These are phyloP conservation scores for Entomobrya proxima DNA, from an alignment of 2,888 invertebrate genomes.

Conservation along the genomic window DNA sequence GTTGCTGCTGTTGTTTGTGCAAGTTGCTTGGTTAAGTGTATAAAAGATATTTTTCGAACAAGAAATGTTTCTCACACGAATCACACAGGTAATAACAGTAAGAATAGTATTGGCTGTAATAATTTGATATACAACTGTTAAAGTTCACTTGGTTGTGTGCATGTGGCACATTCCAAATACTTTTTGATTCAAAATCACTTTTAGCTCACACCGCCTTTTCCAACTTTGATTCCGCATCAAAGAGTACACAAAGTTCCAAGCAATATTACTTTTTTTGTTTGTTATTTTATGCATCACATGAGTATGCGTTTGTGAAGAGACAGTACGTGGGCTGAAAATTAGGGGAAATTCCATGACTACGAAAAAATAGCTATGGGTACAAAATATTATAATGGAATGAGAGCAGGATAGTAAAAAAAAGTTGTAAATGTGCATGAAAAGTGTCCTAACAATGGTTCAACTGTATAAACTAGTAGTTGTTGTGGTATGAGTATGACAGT, in stretches of 20 bases:
- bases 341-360: too few relatives aligned
- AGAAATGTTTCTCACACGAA: neutral
- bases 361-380: too few relatives aligned
- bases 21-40: neutral
- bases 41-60: neutral
- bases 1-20: constrained; percentile 17
- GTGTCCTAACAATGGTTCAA: too few relatives aligned
- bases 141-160: neutral
- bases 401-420: too few relatives aligned
- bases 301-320: too few relatives aligned
- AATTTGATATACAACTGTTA: neutral
- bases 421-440: too few relatives aligned
- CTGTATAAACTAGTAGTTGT: too few relatives aligned
- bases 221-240: constrained; percentile 46
- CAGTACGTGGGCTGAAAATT: too few relatives aligned
- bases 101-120: neutral
- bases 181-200: constrained; percentile 6
- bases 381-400: too few relatives aligned
- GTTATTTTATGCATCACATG: neutral
- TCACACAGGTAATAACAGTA: neutral
- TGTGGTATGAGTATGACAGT: too few relatives aligned
- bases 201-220: constrained; percentile 41
- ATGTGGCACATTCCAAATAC: neutral
- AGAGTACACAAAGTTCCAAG: neutral
- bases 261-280: constrained; percentile 19